A percentile compares a stretch with the other conserved stretches of the same genome.
Conservation (phyloP, 2,888 invertebrate genomes). For the Disparrhopalites patrizii region DNA sequence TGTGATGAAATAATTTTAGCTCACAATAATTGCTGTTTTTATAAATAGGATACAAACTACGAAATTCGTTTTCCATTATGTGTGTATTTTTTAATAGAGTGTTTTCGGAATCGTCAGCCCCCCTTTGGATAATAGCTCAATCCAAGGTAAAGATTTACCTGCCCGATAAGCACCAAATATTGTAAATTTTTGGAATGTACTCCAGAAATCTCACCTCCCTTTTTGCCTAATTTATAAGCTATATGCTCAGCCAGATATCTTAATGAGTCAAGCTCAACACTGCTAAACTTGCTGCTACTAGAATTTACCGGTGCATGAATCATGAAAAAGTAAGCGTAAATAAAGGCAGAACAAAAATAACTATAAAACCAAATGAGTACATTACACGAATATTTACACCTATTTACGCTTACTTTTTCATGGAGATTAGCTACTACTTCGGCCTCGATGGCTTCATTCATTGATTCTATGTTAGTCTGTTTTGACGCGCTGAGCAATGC, state of each 20-base stretch:
- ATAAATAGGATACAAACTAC: neutral
- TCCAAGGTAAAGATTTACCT: neutral
- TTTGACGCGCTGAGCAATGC: neutral
- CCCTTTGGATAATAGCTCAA: neutral
- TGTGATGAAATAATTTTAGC: neutral
- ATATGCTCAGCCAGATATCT: slow-evolving; percentile 17
- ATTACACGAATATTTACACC: no score
- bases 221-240: slow-evolving; percentile 1
- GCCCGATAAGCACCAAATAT: neutral
- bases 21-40: neutral
- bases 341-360: neutral
- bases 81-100: neutral
- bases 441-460: neutral
- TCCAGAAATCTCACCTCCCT: neutral
- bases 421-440: no score
- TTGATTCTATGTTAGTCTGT: neutral
- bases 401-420: no score
- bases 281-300: neutral
- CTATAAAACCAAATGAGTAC: neutral
- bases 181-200: neutral
- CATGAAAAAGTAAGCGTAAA: neutral
- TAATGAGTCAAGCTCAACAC: neutral
- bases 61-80: slow-evolving; percentile 6
- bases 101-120: slow-evolving; percentile 3
- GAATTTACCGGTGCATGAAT: neutral